phyloP scores from a whole-genome alignment of 1,140 invertebrate genomes.

The Rhyacophila brunnea region DNA sequence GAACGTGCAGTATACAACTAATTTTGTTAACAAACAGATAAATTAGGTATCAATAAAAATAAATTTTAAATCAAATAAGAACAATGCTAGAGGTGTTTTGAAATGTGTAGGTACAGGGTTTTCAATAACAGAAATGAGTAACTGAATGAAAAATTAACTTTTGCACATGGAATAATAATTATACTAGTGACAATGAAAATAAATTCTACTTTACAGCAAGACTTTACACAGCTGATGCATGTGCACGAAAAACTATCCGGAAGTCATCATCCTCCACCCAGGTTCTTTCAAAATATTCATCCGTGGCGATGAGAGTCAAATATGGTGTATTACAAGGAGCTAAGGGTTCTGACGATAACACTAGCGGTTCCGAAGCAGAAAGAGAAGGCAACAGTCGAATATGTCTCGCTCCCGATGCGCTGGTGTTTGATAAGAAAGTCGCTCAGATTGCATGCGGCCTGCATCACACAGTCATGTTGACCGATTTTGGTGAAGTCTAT shows the following conservation, averaged over 20 bases:
- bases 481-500: slow-evolving; percentile 66
- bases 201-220: slow-evolving; percentile 47
- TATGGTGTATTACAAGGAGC: neutral
- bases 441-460: slow-evolving; percentile 85
- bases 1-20: too few species aligned
- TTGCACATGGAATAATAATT: too few species aligned
- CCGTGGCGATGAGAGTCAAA: neutral
- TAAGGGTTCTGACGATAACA: slow-evolving; percentile 25
- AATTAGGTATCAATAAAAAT: too few species aligned
- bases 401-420: slow-evolving; percentile 61
- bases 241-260: neutral
- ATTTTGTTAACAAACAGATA: too few species aligned
- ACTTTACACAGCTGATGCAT: neutral
- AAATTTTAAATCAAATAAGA: too few species aligned
- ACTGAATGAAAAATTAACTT: too few species aligned
- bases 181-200: too few species aligned
- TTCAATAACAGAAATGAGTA: too few species aligned
- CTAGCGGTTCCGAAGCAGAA: neutral
- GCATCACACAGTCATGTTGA: slow-evolving; percentile 76
- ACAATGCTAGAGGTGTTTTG: too few species aligned
- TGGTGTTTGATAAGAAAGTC: slow-evolving; percentile 62
- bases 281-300: too few species aligned
- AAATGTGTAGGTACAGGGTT: too few species aligned
- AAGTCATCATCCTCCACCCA: neutral
- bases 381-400: neutral